Base-by-base conservation (phyloP, 2,113 vertebrate species). In the Argyrosomus japonicus region DNA sequence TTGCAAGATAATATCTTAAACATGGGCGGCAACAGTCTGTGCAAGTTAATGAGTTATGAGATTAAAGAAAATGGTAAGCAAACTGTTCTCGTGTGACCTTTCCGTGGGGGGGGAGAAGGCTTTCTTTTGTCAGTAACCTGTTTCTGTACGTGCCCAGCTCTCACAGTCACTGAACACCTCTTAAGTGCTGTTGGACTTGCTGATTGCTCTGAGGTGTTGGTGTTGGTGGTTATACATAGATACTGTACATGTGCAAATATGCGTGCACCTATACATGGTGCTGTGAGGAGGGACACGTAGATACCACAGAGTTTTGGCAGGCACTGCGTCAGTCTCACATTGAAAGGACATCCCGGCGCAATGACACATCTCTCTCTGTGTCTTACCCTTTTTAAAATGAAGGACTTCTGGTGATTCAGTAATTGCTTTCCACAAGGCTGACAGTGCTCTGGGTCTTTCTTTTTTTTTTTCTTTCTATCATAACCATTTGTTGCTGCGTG, bases 311-410 rank as follows among this genome's bases (percentile, higher is more conserved):
- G 47, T 58, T 72, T 81, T 85, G 54, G 79, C 68, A 75, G 40
- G 29, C 67, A 40, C 6, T 51, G 36, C 29, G 10, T 78, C 67
- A 6, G 74, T 43, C 32, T 61, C 27, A 3, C 32, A 65, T 73
- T 57, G 12, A 74, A 74, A 88, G 81, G 74, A 88, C 84, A 48
- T 77, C 81, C 64, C 73, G 70, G 62, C 60, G 82, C 73, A 83
- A 61, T 73, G 84, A 81, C 79, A 64, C 32, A 53, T 29, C 65
- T 63, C 18, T 70, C 14, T 69, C 58, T 63, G 50, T 57, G 54
- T 40, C 53, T 13, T 12, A 21, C 25, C 12, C 48, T 51, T 19
- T 29, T 19, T 40, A 62, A 63, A 40, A 45, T 68, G 47, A 69
- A 78, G 53, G 54, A 62, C 71, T 25, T 75, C 54, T 68, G 72